Percentiles rank a stretch among this genome's conserved stretches.
Conservation (phyloP, 2,797 vertebrate genomes). For the Linurgus olivaceus region DNA sequence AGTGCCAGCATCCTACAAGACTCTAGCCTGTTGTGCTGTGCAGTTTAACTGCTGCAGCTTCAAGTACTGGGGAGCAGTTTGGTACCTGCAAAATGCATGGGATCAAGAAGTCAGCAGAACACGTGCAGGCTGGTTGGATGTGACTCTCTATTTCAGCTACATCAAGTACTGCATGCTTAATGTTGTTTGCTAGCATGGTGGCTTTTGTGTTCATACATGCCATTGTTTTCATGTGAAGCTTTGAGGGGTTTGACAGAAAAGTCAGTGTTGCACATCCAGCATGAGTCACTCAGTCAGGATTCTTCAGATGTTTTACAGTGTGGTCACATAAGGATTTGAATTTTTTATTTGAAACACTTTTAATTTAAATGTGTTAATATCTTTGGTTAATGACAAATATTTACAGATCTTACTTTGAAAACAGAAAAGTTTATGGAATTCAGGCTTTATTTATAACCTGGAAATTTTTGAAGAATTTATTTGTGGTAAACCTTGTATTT, state of each 20-base stretch:
- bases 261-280: neutral
- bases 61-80: neutral
- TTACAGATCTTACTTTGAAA: neutral
- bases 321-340: neutral
- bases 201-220: neutral
- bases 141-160: neutral
- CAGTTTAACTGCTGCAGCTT: neutral
- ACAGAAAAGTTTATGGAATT: neutral
- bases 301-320: neutral
- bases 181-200: accelerated
- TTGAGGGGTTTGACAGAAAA: neutral
- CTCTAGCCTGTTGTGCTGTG: neutral
- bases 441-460: neutral
- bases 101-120: neutral
- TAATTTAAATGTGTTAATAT: neutral
- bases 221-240: neutral
- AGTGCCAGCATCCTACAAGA: neutral
- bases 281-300: neutral
- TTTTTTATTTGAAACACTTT: neutral
- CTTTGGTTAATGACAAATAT: neutral
- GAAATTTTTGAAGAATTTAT: neutral
- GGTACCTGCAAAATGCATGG: neutral
- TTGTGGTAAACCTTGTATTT: neutral
- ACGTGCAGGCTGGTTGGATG: neutral
- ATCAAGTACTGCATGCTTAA: neutral